phyloP scores from a whole-genome alignment of 2,888 invertebrate species.

The Blastobasis adustella region DNA sequence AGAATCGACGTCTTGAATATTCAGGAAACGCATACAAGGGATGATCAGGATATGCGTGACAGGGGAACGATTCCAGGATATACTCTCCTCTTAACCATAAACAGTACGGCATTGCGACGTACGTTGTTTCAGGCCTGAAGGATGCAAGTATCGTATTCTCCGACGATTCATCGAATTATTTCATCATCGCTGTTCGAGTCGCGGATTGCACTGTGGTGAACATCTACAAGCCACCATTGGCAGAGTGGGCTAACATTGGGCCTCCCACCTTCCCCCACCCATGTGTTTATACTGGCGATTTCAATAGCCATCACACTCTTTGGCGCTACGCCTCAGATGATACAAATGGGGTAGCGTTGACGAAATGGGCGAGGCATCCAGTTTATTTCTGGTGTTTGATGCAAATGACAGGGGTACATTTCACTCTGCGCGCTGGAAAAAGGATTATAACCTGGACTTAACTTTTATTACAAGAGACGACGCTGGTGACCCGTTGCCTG shows the following conservation, averaged over 20 bases:
- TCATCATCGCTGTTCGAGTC: not conserved
- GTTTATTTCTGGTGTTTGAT: not conserved
- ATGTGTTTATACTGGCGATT: constrained; percentile 1
- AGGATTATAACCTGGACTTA: not conserved
- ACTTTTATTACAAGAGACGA: not conserved
- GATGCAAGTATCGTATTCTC: not conserved
- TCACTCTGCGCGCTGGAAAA: not conserved
- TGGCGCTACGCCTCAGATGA: not conserved
- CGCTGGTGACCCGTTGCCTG: not conserved
- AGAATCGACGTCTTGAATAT: not conserved
- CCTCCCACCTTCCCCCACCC: not conserved
- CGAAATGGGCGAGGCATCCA: not conserved
- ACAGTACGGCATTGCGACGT: not conserved
- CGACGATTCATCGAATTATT: not conserved
- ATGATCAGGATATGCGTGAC: not conserved
- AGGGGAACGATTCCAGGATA: not conserved
- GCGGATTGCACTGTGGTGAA: not conserved
- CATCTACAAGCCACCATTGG: not conserved
- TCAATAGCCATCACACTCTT: not conserved
- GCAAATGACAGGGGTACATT: not conserved
- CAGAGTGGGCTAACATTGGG: not conserved
- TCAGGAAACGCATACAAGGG: not conserved
- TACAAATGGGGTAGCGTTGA: not conserved
- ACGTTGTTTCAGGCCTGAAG: not conserved
- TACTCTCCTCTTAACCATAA: not conserved